phyloP scores from a whole-genome alignment of 2,113 vertebrate genomes.

The Sapajus apella region DNA sequence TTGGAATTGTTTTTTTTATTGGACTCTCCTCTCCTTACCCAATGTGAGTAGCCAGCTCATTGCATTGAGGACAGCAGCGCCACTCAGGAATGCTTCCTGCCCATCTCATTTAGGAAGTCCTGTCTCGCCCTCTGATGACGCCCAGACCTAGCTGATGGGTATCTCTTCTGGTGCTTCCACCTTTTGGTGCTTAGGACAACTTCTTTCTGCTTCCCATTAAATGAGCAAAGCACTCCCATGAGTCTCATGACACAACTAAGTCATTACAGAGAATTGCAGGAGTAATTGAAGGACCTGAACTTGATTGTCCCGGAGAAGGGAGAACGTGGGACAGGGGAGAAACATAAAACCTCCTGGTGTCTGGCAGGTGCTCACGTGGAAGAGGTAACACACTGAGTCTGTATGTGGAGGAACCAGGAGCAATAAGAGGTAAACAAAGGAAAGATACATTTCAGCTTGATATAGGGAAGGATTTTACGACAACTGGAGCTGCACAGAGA shows the following conservation, averaged over 20 bases:
- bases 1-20: background rate
- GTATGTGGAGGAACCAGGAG: background rate
- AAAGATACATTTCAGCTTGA: background rate
- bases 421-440: background rate
- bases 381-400: background rate
- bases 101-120: background rate
- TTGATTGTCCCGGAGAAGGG: background rate
- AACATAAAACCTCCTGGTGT: rapidly evolving
- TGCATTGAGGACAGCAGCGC: rapidly evolving
- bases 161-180: background rate
- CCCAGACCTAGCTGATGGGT: rapidly evolving
- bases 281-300: background rate
- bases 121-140: background rate
- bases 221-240: background rate
- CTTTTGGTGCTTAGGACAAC: background rate
- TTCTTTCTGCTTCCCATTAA: background rate
- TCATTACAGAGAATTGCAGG: background rate
- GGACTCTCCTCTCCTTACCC: no score
- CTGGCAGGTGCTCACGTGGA: no score
- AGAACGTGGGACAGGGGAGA: background rate
- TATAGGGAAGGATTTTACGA: background rate
- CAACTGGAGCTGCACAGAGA: background rate
- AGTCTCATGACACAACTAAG: background rate
- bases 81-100: no score
- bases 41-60: background rate